These are phyloP conservation scores for Temnothorax ravouxi DNA, from an alignment of 2,888 invertebrate genomes.

Conservation along the genomic window DNA sequence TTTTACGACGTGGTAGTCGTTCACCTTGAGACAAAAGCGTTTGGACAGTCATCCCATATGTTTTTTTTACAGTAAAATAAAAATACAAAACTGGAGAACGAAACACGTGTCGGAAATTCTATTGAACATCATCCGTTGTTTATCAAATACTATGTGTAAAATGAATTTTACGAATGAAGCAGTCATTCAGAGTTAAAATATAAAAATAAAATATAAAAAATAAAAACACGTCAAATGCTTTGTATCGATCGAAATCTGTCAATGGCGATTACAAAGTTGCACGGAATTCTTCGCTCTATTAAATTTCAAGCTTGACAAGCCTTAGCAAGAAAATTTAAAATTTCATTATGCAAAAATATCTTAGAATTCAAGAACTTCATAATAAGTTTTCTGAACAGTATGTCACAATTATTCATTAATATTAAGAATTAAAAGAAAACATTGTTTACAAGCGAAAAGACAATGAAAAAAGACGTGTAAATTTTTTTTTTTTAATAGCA, in stretches of 20 bases:
- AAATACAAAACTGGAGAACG: neutral
- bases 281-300: neutral
- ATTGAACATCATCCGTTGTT: neutral
- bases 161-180: neutral
- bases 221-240: neutral
- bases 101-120: neutral
- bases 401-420: neutral
- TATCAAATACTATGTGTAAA: neutral
- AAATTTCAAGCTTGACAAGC: neutral
- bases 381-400: neutral
- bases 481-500: neutral
- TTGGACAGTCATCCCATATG: neutral
- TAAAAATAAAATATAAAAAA: neutral
- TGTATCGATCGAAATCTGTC: neutral
- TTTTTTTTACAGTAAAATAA: neutral
- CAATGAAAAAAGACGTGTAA: neutral
- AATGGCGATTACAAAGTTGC: neutral
- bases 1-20: conserved; percentile 31
- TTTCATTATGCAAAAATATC: neutral
- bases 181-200: neutral
- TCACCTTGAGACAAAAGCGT: conserved; percentile 22
- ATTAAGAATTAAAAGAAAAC: neutral
- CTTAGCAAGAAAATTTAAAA: neutral
- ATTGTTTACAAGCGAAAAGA: neutral
- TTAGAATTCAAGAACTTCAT: conserved; percentile 5